phyloP scores from a whole-genome alignment of 1,140 invertebrate genomes.

The Globodera ellingtonae region DNA sequence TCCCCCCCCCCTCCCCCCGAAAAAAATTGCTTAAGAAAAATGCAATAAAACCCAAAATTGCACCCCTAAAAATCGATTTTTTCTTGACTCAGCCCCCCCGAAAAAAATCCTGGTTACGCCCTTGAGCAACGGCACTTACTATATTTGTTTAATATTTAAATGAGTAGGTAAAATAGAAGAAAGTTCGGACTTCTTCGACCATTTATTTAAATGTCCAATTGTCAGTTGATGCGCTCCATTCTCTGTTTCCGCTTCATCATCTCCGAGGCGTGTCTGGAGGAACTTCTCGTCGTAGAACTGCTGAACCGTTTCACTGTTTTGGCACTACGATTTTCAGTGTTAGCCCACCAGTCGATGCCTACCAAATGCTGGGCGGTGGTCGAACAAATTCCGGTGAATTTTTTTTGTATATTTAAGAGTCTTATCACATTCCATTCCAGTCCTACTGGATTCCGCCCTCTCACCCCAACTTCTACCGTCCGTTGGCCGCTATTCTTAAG shows the following conservation, averaged over 20 bases:
- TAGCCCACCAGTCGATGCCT: constrained; percentile 26
- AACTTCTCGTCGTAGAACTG: constrained; percentile 44
- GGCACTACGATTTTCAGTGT: constrained; percentile 45
- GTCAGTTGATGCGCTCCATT: constrained; percentile 42
- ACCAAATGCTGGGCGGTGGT: constrained; percentile 43
- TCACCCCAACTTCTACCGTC: constrained; percentile 1
- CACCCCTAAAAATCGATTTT: no score
- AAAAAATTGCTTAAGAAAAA: no score
- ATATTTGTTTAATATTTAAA: no score
- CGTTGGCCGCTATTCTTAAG: constrained; percentile 11
- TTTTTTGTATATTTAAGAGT: constrained; percentile 11
- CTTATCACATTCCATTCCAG: background rate
- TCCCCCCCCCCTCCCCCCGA: no score
- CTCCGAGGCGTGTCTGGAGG: constrained; percentile 37
- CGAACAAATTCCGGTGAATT: constrained; percentile 33
- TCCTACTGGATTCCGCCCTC: constrained; percentile 3
- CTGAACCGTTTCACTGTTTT: constrained; percentile 40
- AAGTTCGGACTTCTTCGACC: background rate
- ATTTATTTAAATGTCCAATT: background rate
- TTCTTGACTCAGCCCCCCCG: no score
- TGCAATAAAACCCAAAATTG: no score
- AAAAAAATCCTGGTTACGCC: no score
- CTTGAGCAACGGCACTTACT: no score
- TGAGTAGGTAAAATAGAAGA: no score
- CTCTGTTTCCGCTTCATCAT: constrained; percentile 36